Evolutionary conservation across 1,140 invertebrate genomes (phyloP), one percentile per base, ranked within the genome.

Genomic region (Probaryconus sp.): DNA sequence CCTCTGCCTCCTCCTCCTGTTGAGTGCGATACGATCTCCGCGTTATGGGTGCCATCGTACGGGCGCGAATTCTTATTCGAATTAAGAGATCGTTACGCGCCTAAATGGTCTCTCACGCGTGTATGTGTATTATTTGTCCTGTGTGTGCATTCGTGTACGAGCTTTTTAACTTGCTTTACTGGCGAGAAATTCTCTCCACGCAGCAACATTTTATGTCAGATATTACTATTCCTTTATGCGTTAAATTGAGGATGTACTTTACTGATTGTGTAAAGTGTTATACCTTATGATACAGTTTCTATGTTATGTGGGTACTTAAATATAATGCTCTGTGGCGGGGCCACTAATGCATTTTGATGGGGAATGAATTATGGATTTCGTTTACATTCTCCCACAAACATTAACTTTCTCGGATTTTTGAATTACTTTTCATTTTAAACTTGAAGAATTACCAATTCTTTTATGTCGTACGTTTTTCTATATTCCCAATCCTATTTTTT

Each of bases 181-280:
- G 38, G 28, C 31, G 37, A 58, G 45, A 28, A 55, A 70, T 70
- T 61, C 33, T n/a, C n/a, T n/a, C n/a, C n/a, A n/a, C 37, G 40
- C 51, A n/a, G 37, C 26, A 18, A 28, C 42, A 56, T 67, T 68
- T 58, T 13, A 69, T 28, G 18, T 37, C 28, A 51, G 47, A 69
- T 53, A 60, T 60, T 60, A 37, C 55, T 69, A 60, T 60, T 68
- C 37, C 47, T 68, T 68, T 58, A 68, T 68, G 37, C 55, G 53
- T 31, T 69, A 30, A 69, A 69, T 69, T 69, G 65, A 69, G 53
- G 51, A 60, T 69, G 65, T 60, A 69, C 55, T 69, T 60, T 55
- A 69, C 47, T 45, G 38, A 53, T 60, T 60, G 53, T 51, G 45
- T 51, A 58, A 60, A 58, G 37, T 13, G n/a, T 31, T 31, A 14